These are phyloP conservation scores for Eumerus sabulonum DNA, from an alignment of 2,888 invertebrate genomes.

Conservation along the genomic window DNA sequence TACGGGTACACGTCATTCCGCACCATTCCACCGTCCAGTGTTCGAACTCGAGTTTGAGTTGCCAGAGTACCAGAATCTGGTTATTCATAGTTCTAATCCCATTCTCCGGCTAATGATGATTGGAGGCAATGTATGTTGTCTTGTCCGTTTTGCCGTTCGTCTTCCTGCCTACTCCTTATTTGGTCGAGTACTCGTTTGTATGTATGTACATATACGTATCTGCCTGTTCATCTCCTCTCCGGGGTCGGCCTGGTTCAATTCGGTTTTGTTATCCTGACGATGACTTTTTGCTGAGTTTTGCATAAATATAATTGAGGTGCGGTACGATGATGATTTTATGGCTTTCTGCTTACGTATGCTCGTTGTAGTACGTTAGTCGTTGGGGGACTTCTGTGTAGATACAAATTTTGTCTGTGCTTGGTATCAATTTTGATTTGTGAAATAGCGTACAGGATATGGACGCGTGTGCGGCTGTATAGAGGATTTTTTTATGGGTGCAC, in stretches of 20 bases:
- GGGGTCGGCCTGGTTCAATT: slow-evolving; percentile 11
- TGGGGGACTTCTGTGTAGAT: background rate
- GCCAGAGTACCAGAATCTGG: slow-evolving; percentile 50
- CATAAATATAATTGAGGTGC: slow-evolving; percentile 38
- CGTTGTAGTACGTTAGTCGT: slow-evolving; percentile 2
- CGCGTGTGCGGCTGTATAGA: background rate
- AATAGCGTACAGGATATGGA: background rate
- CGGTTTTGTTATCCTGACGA: slow-evolving; percentile 24
- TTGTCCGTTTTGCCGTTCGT: slow-evolving; percentile 46
- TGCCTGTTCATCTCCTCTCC: slow-evolving; percentile 29
- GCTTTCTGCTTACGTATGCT: slow-evolving; percentile 50
- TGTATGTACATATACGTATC: no score
- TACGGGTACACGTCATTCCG: background rate
- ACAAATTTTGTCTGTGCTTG: slow-evolving; percentile 29
- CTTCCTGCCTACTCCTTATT: slow-evolving; percentile 62
- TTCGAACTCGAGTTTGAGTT: background rate
- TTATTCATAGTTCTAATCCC: slow-evolving; percentile 68
- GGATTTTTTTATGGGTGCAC: background rate
- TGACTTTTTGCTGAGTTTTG: slow-evolving; percentile 35
- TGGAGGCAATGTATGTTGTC: slow-evolving; percentile 68
- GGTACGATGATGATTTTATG: slow-evolving; percentile 60
- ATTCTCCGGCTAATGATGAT: slow-evolving; percentile 65
- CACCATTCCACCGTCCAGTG: slow-evolving; percentile 10
- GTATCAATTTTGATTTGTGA: slow-evolving; percentile 51
- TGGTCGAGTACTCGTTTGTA: no score